Conservation (phyloP, 2,113 vertebrate genomes). For the Reinhardtius hippoglossoides region DNA sequence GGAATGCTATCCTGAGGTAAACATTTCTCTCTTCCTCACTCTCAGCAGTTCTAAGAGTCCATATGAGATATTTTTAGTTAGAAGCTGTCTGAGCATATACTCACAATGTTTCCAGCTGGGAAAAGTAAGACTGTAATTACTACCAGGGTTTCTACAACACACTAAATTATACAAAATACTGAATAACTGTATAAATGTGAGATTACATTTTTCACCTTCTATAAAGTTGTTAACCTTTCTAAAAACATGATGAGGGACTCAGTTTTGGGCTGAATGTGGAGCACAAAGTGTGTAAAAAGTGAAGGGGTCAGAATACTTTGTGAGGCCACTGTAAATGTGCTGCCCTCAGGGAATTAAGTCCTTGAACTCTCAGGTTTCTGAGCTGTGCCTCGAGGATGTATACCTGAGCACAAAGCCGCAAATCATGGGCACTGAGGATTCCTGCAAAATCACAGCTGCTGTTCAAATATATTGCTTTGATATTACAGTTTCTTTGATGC, state of each 20-base stretch:
- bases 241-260: neutral
- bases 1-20: no score
- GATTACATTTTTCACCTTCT: no score
- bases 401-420: slow-evolving; percentile 46
- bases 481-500: slow-evolving; percentile 62
- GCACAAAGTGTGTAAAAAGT: neutral
- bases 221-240: no score
- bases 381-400: slow-evolving; percentile 32
- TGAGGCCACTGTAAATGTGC: neutral
- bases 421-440: slow-evolving; percentile 40
- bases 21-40: no score
- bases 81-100: no score
- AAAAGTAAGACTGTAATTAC: no score
- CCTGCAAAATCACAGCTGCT: slow-evolving; percentile 50
- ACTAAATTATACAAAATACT: no score
- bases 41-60: no score
- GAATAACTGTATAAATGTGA: no score
- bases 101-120: no score
- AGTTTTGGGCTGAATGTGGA: neutral
- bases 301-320: neutral
- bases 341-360: slow-evolving; percentile 14
- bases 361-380: slow-evolving; percentile 11
- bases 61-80: no score
- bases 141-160: no score
- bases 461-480: slow-evolving; percentile 64